Percentiles rank a stretch among this genome's conserved stretches.
phyloP scores from a whole-genome alignment of 2,113 vertebrate genomes.

The Lagopus muta region DNA sequence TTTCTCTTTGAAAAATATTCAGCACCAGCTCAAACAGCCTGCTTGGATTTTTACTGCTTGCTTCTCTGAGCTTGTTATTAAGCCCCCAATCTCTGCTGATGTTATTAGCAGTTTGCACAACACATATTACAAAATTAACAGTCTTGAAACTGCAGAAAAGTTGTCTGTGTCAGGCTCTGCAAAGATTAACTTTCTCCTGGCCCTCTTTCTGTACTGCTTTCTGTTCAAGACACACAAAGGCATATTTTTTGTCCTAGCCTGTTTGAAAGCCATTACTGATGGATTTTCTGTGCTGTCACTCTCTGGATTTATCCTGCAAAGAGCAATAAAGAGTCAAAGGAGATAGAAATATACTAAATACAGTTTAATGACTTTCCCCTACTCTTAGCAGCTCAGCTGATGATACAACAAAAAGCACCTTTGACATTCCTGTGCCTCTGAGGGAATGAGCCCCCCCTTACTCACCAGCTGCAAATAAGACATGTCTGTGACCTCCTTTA shows the following conservation, averaged over 20 bases:
- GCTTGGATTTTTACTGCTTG: conserved; percentile 15
- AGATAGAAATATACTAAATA: not conserved
- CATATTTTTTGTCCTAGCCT: not conserved
- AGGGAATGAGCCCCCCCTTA: not conserved
- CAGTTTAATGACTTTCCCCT: not conserved
- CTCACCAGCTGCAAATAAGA: not conserved
- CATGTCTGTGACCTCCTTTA: not conserved
- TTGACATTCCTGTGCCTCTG: not conserved
- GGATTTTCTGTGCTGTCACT: not conserved
- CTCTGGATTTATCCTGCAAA: not conserved
- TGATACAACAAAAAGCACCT: not conserved
- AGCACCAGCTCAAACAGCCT: not conserved
- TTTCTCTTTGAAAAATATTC: not conserved
- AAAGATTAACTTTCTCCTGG: not conserved
- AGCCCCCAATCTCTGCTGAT: not conserved
- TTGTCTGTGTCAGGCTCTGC: not conserved
- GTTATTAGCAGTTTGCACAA: not conserved
- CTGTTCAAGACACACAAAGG: not conserved
- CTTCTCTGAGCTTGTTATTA: not conserved
- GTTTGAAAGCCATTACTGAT: not conserved
- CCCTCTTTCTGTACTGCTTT: not conserved
- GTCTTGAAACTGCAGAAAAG: not conserved
- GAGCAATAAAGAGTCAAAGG: not conserved
- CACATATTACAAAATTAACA: not conserved
- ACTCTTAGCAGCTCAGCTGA: not conserved